These are phyloP conservation scores for Melanaphis sacchari DNA, from an alignment of 1,140 invertebrate species.

Conservation along the genomic window DNA sequence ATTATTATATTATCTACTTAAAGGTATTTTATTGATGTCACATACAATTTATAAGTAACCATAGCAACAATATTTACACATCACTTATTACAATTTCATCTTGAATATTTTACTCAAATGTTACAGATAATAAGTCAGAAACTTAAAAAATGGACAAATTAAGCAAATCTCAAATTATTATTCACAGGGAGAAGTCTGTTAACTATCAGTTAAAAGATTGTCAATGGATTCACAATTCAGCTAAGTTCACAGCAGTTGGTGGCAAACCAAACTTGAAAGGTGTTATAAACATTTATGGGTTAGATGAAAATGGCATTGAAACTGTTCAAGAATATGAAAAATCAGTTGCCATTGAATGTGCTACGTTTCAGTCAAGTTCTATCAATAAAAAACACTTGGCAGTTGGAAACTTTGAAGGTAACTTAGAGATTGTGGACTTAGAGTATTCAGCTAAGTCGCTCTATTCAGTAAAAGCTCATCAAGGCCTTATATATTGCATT, in stretches of 20 bases:
- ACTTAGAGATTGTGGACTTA: slow-evolving; percentile 82
- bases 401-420: slow-evolving; percentile 90
- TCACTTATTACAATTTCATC: not conserved
- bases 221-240: slow-evolving; percentile 93
- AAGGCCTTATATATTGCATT: slow-evolving; percentile 88
- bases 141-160: slow-evolving; percentile 57
- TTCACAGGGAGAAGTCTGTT: slow-evolving; percentile 82
- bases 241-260: slow-evolving; percentile 90
- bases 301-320: slow-evolving; percentile 75
- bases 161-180: slow-evolving; percentile 86
- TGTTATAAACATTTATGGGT: slow-evolving; percentile 85
- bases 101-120: not conserved
- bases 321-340: slow-evolving; percentile 79
- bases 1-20: not conserved
- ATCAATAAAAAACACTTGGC: slow-evolving; percentile 81
- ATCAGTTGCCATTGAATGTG: slow-evolving; percentile 87
- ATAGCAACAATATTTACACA: slow-evolving; percentile 30
- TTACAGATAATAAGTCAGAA: not conserved
- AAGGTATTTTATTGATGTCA: slow-evolving; percentile 15
- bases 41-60: slow-evolving; percentile 34
- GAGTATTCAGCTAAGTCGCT: slow-evolving; percentile 76
- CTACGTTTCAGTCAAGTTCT: slow-evolving; percentile 88
- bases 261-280: slow-evolving; percentile 83
- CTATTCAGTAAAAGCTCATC: slow-evolving; percentile 85
- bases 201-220: slow-evolving; percentile 89